A percentile compares a stretch with the other conserved stretches of the same genome.
phyloP scores from a whole-genome alignment of 30 jellyfish, hydroid and myxozoan species.

The Aurelia sp. region DNA sequence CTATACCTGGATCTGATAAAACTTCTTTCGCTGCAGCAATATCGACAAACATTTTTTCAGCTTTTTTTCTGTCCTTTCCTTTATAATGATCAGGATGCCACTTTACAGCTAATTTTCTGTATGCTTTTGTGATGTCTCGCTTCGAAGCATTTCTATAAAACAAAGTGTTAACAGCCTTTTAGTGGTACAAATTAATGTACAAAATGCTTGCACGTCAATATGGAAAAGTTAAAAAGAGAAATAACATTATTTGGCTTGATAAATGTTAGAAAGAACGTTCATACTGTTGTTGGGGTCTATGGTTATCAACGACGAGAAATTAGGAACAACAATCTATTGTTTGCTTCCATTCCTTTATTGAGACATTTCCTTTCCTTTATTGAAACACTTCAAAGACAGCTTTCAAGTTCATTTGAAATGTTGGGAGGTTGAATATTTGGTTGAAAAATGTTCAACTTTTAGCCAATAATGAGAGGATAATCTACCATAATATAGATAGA shows the following conservation, averaged over 20 bases:
- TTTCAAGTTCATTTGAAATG: not conserved
- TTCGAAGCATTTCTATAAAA: constrained; percentile 80
- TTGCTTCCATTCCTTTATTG: too few relatives aligned
- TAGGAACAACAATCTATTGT: too few relatives aligned
- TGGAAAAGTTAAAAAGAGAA: too few relatives aligned
- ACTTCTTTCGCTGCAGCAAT: constrained; percentile 95
- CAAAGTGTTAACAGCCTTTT: not conserved
- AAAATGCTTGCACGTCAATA: too few relatives aligned
- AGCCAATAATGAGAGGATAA: not conserved
- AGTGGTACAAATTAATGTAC: not conserved
- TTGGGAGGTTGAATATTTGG: not conserved
- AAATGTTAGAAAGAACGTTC: too few relatives aligned
- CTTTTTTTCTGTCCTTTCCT: constrained; percentile 85
- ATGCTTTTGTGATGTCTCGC: constrained; percentile 77
- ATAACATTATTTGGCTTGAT: too few relatives aligned
- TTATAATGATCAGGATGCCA: constrained; percentile 94
- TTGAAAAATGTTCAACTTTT: not conserved
- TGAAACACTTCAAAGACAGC: too few relatives aligned
- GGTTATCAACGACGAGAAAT: too few relatives aligned
- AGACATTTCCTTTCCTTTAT: too few relatives aligned
- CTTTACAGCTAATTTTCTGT: constrained; percentile 88
- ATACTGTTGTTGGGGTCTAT: too few relatives aligned
- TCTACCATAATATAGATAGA: not conserved
- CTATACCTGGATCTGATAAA: constrained; percentile 90
- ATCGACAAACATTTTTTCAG: constrained; percentile 89